phyloP scores from a whole-genome alignment of 2,113 vertebrate species.

The Sylvietta virens region DNA sequence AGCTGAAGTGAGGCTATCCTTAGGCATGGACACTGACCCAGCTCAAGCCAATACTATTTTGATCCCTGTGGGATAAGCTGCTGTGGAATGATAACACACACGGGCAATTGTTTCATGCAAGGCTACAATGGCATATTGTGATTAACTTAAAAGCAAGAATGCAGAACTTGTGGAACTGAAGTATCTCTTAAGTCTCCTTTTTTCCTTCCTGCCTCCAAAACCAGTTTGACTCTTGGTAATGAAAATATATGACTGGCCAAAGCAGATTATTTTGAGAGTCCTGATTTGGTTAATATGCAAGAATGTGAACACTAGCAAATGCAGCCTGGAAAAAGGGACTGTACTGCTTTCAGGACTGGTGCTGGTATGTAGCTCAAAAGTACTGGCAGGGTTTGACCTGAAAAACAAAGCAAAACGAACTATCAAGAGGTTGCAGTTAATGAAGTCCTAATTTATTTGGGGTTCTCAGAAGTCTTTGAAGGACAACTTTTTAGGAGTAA shows the following conservation, averaged over 20 bases:
- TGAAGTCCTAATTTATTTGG: not conserved
- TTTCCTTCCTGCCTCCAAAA: not conserved
- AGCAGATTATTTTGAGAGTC: not conserved
- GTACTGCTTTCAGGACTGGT: not conserved
- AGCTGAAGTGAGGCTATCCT: not conserved
- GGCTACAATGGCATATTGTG: not conserved
- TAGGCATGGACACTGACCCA: not conserved
- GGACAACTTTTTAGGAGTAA: not conserved
- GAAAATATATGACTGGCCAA: not conserved
- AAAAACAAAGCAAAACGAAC: not conserved
- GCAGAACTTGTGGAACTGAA: not conserved
- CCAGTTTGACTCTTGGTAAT: not conserved
- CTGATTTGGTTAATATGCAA: not conserved
- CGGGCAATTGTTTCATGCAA: not conserved
- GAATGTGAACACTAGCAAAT: not conserved
- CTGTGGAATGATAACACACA: not conserved
- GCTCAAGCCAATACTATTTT: not conserved
- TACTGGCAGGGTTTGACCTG: not conserved
- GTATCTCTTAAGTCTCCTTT: not conserved
- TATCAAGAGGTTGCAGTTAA: not conserved
- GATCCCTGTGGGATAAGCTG: not conserved
- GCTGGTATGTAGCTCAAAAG: not conserved
- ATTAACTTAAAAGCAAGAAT: constrained; percentile 1
- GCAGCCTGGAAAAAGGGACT: not conserved
- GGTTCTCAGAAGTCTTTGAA: not conserved